Evolutionary conservation across 2,113 vertebrate species (phyloP).

Genomic region (Pica pica): DNA sequence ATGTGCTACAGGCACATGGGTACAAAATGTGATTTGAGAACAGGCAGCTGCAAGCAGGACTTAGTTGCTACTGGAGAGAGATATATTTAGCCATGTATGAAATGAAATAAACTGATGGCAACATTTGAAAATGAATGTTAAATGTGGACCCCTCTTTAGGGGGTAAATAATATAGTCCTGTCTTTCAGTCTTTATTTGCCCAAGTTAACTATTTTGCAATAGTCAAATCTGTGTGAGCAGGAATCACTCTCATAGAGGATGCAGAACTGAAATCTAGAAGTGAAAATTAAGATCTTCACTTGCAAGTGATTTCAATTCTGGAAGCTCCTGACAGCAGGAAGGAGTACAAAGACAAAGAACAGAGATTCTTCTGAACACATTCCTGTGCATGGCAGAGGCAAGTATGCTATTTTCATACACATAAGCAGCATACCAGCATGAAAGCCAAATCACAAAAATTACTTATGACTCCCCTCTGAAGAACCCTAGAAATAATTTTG

Average conservation of each 20-base stretch:
- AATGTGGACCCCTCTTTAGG: background rate
- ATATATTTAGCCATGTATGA: background rate
- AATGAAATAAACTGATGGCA: background rate
- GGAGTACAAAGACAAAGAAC: background rate
- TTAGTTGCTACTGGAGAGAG: background rate
- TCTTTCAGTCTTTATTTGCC: background rate
- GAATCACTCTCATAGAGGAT: background rate
- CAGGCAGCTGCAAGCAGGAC: background rate
- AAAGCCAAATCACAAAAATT: background rate
- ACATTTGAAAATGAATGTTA: background rate
- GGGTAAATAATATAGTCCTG: background rate
- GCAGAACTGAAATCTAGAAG: background rate
- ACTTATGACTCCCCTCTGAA: background rate
- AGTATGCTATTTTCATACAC: background rate
- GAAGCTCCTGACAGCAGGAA: background rate
- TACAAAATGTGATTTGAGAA: constrained; percentile 24
- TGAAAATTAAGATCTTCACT: background rate
- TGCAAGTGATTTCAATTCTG: background rate
- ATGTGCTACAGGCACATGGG: background rate
- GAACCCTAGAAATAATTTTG: background rate
- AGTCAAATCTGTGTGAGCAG: background rate
- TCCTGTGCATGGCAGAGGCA: background rate
- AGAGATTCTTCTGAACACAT: background rate
- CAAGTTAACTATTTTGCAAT: background rate
- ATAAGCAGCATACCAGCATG: background rate